phyloP scores from a whole-genome alignment of 2,797 vertebrate species.

The Phylloscopus collybita region DNA sequence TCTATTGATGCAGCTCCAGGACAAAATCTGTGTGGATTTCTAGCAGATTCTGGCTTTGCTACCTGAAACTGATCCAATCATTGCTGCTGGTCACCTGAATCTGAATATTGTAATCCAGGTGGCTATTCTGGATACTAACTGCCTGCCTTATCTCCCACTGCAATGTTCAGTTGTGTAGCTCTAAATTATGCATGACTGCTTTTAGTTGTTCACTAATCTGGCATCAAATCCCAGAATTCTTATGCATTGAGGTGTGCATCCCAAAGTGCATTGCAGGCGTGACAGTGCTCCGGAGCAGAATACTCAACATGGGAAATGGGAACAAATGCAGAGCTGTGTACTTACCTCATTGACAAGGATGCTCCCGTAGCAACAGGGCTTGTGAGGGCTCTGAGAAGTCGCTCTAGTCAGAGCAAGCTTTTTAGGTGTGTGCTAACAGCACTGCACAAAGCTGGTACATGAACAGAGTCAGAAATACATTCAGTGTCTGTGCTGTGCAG shows the following conservation, averaged over 20 bases:
- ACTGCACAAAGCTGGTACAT: background rate
- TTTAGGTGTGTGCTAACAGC: background rate
- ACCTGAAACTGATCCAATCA: background rate
- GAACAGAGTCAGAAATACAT: background rate
- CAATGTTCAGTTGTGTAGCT: background rate
- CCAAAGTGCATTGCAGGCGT: background rate
- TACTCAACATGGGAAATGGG: background rate
- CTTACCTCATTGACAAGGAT: background rate
- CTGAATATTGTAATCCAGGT: background rate
- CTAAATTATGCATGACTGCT: background rate
- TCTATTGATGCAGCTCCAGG: background rate
- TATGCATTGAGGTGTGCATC: background rate
- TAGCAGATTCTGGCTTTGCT: constrained; percentile 1
- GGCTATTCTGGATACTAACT: background rate
- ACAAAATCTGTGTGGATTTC: background rate
- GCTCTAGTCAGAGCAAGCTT: background rate
- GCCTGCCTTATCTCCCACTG: background rate
- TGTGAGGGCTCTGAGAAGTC: background rate
- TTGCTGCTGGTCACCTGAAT: background rate
- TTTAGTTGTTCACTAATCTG: background rate
- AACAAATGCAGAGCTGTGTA: background rate
- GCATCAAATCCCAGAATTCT: background rate
- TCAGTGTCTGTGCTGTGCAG: rapidly evolving
- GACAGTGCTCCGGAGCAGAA: background rate
- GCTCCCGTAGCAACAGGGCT: background rate